Conservation (phyloP, 1,140 invertebrate genomes). For the Epicauta chinensis region DNA sequence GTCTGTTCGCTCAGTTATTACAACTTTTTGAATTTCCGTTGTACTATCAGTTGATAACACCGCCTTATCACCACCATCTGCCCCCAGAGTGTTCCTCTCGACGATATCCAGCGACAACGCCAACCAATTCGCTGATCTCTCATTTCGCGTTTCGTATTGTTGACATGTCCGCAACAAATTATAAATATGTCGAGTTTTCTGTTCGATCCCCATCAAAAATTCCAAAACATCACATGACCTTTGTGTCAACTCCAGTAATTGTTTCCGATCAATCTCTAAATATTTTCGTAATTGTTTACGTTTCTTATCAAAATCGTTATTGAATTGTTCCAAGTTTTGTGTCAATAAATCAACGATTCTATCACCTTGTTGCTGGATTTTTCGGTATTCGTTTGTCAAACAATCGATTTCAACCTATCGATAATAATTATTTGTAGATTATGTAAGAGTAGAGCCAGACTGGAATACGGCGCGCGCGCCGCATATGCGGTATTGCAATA, state of each 20-base stretch:
- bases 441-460: no score
- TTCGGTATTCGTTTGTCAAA: no score
- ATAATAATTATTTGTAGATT: no score
- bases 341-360: no score
- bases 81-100: not conserved
- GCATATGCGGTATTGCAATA: no score
- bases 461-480: no score
- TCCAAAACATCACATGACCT: constrained; percentile 23
- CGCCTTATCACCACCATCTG: not conserved
- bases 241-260: constrained; percentile 25
- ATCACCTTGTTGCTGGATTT: no score
- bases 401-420: no score
- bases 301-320: no score
- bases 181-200: constrained; percentile 29
- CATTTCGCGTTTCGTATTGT: constrained; percentile 35
- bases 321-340: no score
- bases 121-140: constrained; percentile 26
- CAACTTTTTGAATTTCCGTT: constrained; percentile 4
- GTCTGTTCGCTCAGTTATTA: not conserved
- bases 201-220: constrained; percentile 18
- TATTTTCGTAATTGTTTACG: constrained; percentile 20
- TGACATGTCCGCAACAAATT: constrained; percentile 26
- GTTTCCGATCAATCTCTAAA: constrained; percentile 28
- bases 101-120: not conserved
- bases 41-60: not conserved